Base-by-base conservation (phyloP, 2,797 vertebrate genomes). In the Glyptemys insculpta region DNA sequence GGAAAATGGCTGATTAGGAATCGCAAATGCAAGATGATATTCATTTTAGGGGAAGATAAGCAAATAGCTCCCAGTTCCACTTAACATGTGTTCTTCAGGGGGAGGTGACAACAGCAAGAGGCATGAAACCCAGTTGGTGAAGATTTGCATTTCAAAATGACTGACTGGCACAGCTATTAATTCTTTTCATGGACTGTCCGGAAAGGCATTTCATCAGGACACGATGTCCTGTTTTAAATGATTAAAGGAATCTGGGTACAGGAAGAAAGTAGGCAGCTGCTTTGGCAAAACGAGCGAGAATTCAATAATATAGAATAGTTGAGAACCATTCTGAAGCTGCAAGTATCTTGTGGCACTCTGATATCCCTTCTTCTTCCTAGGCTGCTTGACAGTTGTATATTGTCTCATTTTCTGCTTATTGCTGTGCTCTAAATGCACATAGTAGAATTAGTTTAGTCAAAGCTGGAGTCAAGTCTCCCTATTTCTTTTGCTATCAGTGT, bases 121-220 rank as follows among this genome's bases (percentile, higher is more conserved):
- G 76, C 92, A 21, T 82, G 91, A 95, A 97, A 94, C 81, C 76
- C 86, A 47, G 91, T 83, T 89, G 81, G n/a, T 92, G 56, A 89
- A 87, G 79, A 97, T 97, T 95, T 96, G 62, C 95, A 95, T 93
- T 97, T 97, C 96, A 96, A 91, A 97, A 95, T 85, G 85, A n/a
- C 89, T 85, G 85, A n/a, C 89, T 96, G 97, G 87, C 90, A 59
- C 83, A 56, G 85, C 86, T 95, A 94, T 97, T 94, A 88, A 94
- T 96, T 94, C 86, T 54, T 44, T 88, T 65, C 49, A 82, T 88
- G 57, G 92, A 91, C 84, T 81, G 81, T 81, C 94, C 92, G 90
- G 94, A 96, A 96, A 91, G 84, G 74, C 91, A 85, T 94, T 94
- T 96, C 29, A 1, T 94, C 92, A 90, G 94, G 94, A 84, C 89